Evolutionary conservation across 2,113 vertebrate genomes (phyloP).

Genomic region (Phalacrocorax aristotelis): DNA sequence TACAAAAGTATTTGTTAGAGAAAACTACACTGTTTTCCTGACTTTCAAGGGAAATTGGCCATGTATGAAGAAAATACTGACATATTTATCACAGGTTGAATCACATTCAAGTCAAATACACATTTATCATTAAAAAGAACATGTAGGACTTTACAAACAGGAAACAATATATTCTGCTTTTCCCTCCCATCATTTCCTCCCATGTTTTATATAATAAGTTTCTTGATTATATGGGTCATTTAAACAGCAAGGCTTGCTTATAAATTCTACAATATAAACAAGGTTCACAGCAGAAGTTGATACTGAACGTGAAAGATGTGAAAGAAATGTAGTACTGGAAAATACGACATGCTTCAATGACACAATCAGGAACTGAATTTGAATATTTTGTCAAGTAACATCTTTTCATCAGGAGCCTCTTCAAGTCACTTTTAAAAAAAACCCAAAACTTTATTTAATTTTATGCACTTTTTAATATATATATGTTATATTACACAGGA

Average conservation of each 20-base stretch:
- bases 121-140: not conserved
- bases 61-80: not conserved
- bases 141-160: not conserved
- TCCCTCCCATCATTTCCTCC: not conserved
- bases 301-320: not conserved
- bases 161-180: not conserved
- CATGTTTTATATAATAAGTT: not conserved
- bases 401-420: not conserved
- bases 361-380: not conserved
- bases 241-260: not conserved
- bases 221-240: not conserved
- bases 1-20: not conserved
- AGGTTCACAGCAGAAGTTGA: not conserved
- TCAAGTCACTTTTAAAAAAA: not conserved
- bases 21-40: not conserved
- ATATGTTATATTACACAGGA: not conserved
- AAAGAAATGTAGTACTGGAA: not conserved
- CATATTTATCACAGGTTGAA: not conserved
- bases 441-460: not conserved
- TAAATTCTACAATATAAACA: not conserved
- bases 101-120: not conserved
- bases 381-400: not conserved
- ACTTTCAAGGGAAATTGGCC: not conserved
- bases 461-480: not conserved
- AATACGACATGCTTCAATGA: not conserved